Evolutionary conservation across 2,888 invertebrate species (phyloP).

Genomic region (Teleiodes luculella): DNA sequence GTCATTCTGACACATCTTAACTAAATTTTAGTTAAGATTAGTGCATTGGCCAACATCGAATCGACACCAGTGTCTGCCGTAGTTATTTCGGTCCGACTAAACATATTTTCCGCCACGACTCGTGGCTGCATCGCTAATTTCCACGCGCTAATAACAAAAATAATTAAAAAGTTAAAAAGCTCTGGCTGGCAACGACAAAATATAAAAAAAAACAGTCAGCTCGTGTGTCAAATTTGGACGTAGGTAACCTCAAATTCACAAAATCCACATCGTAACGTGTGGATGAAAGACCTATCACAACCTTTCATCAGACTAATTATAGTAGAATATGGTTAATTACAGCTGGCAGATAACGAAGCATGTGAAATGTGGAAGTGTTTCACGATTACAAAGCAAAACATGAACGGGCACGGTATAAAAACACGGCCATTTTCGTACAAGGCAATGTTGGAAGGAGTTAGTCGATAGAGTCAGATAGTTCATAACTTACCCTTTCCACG

Average conservation of each 20-base stretch:
- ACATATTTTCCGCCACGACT: slow-evolving; percentile 26
- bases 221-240: slow-evolving; percentile 56
- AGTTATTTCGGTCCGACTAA: slow-evolving; percentile 44
- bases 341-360: neutral
- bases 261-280: slow-evolving; percentile 71
- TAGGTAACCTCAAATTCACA: slow-evolving; percentile 69
- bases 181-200: neutral
- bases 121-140: slow-evolving; percentile 26
- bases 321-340: neutral
- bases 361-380: slow-evolving; percentile 11
- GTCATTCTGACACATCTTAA: too few species aligned
- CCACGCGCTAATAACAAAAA: slow-evolving; percentile 24
- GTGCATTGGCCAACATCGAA: too few species aligned
- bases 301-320: slow-evolving; percentile 19
- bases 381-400: slow-evolving; percentile 46
- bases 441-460: slow-evolving; percentile 46
- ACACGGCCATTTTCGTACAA: slow-evolving; percentile 73
- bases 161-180: slow-evolving; percentile 14
- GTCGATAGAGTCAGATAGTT: slow-evolving; percentile 37
- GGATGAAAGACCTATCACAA: slow-evolving; percentile 41
- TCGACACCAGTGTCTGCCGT: slow-evolving; percentile 50
- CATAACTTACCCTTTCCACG: slow-evolving; percentile 70
- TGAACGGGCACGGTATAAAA: slow-evolving; percentile 58
- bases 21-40: too few species aligned
- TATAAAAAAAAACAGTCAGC: slow-evolving; percentile 24